A percentile compares a stretch with the other conserved stretches of the same genome.
phyloP scores from a whole-genome alignment of 2,113 vertebrate genomes.

The Rhinopomastus cyanomelas region DNA sequence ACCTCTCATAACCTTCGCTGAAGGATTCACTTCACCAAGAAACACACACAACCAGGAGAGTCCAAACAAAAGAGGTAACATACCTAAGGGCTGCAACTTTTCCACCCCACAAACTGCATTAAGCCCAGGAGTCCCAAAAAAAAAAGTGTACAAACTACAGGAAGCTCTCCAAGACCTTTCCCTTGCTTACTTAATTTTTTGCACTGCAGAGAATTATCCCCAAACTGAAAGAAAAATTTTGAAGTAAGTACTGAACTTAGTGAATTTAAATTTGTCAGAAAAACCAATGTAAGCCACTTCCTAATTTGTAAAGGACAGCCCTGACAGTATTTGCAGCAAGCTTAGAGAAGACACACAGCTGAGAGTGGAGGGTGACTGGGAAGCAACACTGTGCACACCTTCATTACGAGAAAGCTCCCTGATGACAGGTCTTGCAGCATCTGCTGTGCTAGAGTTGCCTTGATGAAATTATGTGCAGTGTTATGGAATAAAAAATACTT shows the following conservation, averaged over 20 bases:
- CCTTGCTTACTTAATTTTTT: background rate
- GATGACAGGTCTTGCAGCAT: background rate
- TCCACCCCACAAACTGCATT: background rate
- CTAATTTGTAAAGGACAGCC: background rate
- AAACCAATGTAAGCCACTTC: background rate
- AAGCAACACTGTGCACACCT: background rate
- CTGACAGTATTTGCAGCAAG: background rate
- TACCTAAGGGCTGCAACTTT: background rate
- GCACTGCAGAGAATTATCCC: background rate
- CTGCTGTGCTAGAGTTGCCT: background rate
- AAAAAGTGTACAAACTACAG: background rate
- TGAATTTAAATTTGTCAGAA: background rate
- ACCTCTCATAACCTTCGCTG: background rate
- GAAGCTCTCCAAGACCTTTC: background rate
- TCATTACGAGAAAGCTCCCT: background rate
- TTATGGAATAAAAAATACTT: background rate
- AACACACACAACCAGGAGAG: background rate
- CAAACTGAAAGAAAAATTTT: background rate
- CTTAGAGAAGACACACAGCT: background rate
- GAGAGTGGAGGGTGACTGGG: background rate
- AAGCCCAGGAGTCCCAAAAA: background rate
- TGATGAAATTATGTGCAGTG: background rate
- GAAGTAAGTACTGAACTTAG: background rate
- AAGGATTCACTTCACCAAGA: background rate
- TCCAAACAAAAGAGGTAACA: rapidly evolving